These are phyloP conservation scores for Hymenopus coronatus DNA, from an alignment of 2,888 invertebrate species.

Conservation along the genomic window DNA sequence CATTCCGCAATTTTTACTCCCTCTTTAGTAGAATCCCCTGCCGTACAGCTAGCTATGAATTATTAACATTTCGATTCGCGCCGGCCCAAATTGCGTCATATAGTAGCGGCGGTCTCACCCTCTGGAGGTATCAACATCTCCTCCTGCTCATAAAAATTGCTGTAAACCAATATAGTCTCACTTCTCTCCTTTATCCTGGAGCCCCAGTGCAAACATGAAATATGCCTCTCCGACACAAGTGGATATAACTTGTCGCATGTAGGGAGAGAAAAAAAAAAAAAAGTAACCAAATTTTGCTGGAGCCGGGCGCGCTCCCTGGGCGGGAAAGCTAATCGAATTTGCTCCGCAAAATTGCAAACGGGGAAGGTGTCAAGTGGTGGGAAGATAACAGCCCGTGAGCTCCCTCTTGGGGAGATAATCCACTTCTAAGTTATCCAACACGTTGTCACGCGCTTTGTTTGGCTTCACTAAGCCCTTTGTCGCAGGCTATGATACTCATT, in stretches of 20 bases:
- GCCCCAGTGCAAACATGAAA: background rate
- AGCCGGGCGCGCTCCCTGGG: background rate
- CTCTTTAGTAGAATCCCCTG: background rate
- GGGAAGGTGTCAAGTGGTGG: background rate
- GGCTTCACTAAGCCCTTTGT: background rate
- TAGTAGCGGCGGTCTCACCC: background rate
- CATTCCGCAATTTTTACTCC: background rate
- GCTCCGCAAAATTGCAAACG: background rate
- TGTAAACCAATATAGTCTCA: background rate
- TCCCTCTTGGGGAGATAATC: background rate
- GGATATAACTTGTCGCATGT: background rate
- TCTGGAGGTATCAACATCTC: constrained; percentile 2
- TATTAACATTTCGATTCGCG: constrained; percentile 20
- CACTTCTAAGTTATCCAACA: background rate
- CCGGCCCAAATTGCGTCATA: constrained; percentile 10
- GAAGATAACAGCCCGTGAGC: background rate
- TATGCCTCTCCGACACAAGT: background rate
- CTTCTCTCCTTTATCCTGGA: background rate
- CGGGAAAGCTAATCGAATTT: background rate
- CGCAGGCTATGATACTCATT: background rate
- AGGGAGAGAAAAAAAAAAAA: background rate
- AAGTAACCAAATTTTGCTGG: background rate
- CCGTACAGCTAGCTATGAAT: constrained; percentile 2
- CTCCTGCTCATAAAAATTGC: background rate
- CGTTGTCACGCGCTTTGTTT: background rate